Evolutionary conservation across 1,140 invertebrate species (phyloP).

Genomic region (Wasmannia auropunctata): DNA sequence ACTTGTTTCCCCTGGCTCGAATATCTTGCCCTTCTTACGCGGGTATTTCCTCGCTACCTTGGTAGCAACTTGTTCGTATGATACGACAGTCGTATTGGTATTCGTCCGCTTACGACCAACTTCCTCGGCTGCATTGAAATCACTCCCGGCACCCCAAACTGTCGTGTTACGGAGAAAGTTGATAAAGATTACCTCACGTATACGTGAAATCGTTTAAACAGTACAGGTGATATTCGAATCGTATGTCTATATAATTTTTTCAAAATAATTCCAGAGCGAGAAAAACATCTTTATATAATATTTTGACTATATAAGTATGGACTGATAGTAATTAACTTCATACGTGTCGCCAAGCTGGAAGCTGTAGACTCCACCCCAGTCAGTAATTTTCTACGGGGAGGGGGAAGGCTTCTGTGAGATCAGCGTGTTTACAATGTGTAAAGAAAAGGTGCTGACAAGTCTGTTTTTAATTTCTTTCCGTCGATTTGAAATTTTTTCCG

Average conservation of each 20-base stretch:
- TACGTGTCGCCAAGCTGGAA: no score
- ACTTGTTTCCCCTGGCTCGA: conserved; percentile 57
- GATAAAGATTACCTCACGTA: conserved; percentile 38
- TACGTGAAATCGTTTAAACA: neutral
- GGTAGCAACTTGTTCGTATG: conserved; percentile 47
- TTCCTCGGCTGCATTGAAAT: conserved; percentile 50
- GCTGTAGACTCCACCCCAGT: no score
- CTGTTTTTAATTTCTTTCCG: no score
- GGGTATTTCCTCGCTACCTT: conserved; percentile 42
- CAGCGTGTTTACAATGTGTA: no score
- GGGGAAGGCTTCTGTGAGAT: no score
- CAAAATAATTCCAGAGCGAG: neutral
- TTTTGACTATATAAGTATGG: no score
- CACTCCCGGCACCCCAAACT: conserved; percentile 33
- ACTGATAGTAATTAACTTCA: no score
- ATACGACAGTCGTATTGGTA: conserved; percentile 34
- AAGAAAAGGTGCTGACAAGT: no score
- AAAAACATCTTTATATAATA: no score
- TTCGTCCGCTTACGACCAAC: conserved; percentile 48
- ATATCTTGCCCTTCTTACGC: conserved; percentile 61
- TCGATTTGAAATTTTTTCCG: no score
- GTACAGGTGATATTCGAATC: neutral
- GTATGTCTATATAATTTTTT: neutral
- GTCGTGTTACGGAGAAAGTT: conserved; percentile 37
- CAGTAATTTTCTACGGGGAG: no score